These are phyloP conservation scores for Tamandua tetradactyla DNA, from an alignment of 2,797 vertebrate species.

Conservation along the genomic window DNA sequence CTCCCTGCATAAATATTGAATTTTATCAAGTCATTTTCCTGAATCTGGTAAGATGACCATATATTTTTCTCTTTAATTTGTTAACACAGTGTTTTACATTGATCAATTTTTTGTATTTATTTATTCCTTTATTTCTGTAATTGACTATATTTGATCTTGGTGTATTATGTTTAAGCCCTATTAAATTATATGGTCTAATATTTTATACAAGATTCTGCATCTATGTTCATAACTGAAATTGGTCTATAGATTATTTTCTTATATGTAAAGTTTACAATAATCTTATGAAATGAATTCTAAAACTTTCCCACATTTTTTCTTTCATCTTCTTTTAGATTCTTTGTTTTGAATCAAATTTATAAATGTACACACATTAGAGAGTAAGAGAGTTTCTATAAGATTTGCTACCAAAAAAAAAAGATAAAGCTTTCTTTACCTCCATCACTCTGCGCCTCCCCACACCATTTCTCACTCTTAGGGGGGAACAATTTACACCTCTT, in stretches of 20 bases:
- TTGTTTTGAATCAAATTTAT: conserved; percentile 15
- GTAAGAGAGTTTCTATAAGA: background rate
- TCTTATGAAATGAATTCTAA: conserved; percentile 5
- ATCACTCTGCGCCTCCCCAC: rapidly evolving
- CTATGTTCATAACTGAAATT: background rate
- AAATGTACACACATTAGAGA: background rate
- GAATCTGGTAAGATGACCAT: background rate
- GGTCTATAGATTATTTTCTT: conserved; percentile 32
- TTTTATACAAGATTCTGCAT: background rate
- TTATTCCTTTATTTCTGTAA: conserved; percentile 32
- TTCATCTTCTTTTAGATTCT: background rate
- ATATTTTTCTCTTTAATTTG: conserved; percentile 31
- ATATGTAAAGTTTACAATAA: background rate
- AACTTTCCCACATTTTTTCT: background rate
- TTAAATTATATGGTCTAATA: conserved; percentile 5
- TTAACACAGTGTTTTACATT: background rate
- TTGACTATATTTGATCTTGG: background rate
- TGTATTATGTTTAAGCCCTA: conserved; percentile 6
- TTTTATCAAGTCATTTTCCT: conserved; percentile 25
- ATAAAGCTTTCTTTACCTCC: background rate
- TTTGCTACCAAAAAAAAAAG: background rate
- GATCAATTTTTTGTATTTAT: conserved; percentile 4
- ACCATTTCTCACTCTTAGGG: background rate
- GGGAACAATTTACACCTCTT: background rate
- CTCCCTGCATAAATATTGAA: conserved; percentile 18